Percentiles rank a stretch among this genome's conserved stretches.
Evolutionary conservation across 2,113 vertebrate genomes (phyloP).

Genomic region (Monarcha castaneiventris): DNA sequence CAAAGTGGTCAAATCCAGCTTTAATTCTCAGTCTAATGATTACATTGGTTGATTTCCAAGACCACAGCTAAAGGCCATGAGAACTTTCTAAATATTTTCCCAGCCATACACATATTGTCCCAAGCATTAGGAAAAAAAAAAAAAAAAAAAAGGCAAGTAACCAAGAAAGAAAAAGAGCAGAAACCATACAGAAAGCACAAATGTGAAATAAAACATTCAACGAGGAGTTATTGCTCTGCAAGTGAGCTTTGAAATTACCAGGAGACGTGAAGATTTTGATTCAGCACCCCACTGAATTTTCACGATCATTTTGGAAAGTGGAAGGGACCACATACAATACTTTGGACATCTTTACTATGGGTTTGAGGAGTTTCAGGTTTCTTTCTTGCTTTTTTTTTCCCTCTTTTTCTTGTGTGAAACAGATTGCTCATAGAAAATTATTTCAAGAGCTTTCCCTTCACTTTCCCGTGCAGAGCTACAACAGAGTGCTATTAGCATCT

Average conservation of each 20-base stretch:
- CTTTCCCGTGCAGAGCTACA: constrained; percentile 8
- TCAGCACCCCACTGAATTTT: background rate
- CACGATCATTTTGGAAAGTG: background rate
- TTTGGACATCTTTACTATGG: background rate
- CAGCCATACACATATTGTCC: background rate
- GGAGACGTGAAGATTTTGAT: background rate
- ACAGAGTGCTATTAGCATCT: background rate
- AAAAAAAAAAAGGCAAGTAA: background rate
- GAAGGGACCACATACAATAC: background rate
- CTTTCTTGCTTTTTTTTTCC: background rate
- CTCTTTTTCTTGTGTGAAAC: background rate
- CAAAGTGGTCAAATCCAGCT: background rate
- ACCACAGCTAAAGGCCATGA: constrained; percentile 39
- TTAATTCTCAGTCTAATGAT: constrained; percentile 40
- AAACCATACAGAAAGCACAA: background rate
- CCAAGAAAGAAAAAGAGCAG: background rate
- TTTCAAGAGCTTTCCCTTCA: constrained; percentile 20
- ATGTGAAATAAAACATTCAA: background rate
- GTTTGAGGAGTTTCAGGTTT: background rate
- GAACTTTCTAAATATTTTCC: constrained; percentile 39
- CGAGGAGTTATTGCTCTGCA: background rate
- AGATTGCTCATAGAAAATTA: background rate
- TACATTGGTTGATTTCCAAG: constrained; percentile 44
- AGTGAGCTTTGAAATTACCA: background rate
- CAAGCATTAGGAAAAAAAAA: background rate